Percentiles rank a stretch among this genome's conserved stretches.
Evolutionary conservation across 2,888 invertebrate species (phyloP).

Genomic region (Tiphia femorata): DNA sequence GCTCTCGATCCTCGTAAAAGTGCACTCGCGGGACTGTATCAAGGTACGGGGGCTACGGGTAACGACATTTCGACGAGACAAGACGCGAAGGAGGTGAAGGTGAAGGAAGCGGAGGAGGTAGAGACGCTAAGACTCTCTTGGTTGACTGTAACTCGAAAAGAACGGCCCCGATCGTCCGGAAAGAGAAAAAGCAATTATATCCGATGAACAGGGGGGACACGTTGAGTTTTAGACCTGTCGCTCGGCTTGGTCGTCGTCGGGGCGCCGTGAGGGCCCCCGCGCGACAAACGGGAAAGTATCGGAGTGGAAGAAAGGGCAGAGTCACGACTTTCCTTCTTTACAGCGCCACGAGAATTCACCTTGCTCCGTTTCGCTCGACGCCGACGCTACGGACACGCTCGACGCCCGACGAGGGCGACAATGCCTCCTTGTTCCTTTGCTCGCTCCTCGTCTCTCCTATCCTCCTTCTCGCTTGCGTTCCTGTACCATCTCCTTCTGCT

Average conservation of each 20-base stretch:
- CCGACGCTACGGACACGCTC: too few species aligned
- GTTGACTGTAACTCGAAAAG: too few species aligned
- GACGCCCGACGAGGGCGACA: too few species aligned
- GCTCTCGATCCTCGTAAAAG: too few species aligned
- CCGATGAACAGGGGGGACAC: constrained; percentile 17
- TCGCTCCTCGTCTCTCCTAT: constrained; percentile 5
- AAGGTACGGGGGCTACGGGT: too few species aligned
- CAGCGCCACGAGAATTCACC: constrained; percentile 34
- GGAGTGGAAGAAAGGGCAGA: constrained; percentile 34
- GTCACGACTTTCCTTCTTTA: constrained; percentile 45
- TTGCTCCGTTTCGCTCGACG: constrained; percentile 25
- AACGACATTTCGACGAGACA: too few species aligned
- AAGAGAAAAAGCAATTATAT: constrained; percentile 40
- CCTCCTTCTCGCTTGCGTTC: constrained; percentile 11
- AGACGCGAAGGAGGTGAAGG: too few species aligned
- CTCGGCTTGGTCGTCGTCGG: constrained; percentile 9
- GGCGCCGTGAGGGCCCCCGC: too few species aligned
- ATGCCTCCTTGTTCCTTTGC: constrained; percentile 29
- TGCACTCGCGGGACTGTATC: too few species aligned
- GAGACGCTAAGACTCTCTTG: too few species aligned
- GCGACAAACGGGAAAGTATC: constrained; percentile 40
- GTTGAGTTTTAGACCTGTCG: constrained; percentile 20
- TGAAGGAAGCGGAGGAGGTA: too few species aligned
- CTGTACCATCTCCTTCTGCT: constrained; percentile 2
- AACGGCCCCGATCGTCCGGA: constrained; percentile 3